Conservation (phyloP, 2,888 invertebrate genomes). For the Synanthedon formicaeformis region DNA sequence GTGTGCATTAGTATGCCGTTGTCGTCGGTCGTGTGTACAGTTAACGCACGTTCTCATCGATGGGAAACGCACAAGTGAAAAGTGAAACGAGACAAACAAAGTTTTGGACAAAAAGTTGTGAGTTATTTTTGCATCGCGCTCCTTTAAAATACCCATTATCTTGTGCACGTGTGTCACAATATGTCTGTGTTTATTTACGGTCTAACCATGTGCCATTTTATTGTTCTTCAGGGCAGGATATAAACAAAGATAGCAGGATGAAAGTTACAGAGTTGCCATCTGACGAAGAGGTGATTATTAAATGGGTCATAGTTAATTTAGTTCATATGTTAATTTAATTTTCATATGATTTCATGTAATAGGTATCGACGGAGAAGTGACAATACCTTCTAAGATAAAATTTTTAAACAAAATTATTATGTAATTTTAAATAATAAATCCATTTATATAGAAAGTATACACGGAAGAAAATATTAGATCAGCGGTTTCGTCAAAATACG, state of each 20-base stretch:
- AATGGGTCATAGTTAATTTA: constrained; percentile 2
- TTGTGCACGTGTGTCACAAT: background rate
- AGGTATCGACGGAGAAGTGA: too few species aligned
- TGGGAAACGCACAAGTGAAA: constrained; percentile 56
- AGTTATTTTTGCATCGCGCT: constrained; percentile 33
- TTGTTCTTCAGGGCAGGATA: constrained; percentile 62
- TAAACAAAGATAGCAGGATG: constrained; percentile 64
- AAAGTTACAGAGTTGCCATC: constrained; percentile 58
- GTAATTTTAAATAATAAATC: too few species aligned
- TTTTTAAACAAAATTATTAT: too few species aligned
- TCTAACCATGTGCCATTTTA: constrained; percentile 11
- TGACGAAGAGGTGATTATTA: constrained; percentile 54
- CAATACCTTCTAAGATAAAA: too few species aligned
- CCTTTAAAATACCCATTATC: constrained; percentile 12
- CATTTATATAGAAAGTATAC: too few species aligned
- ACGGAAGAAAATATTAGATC: too few species aligned
- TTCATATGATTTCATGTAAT: background rate
- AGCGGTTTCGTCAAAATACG: too few species aligned
- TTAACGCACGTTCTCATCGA: constrained; percentile 26
- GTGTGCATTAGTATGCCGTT: constrained; percentile 48
- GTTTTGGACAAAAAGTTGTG: constrained; percentile 47
- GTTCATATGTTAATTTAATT: constrained; percentile 2
- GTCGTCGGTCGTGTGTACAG: constrained; percentile 31
- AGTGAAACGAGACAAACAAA: constrained; percentile 26
- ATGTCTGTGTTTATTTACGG: background rate